Base-by-base conservation (phyloP, 2,888 invertebrate genomes). In the Drosophila bunnanda region DNA sequence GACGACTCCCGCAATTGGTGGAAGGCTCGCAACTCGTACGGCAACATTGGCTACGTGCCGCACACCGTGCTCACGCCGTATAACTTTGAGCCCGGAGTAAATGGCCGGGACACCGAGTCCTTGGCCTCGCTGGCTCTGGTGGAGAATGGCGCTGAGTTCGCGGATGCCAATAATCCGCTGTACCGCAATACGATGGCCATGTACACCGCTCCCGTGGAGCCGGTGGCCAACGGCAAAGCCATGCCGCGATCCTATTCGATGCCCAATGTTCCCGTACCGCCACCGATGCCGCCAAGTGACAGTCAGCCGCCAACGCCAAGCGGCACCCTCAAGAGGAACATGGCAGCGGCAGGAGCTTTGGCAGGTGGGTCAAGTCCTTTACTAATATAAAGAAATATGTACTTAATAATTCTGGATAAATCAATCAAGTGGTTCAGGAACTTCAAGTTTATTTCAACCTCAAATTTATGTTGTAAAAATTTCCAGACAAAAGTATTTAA, bases 1-100 rank as follows among this genome's bases (percentile, higher is more conserved):
- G 99, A 99, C 92, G 98, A 98, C 93, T 96, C 96, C 58, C 95
- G 98, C 84, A 99, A 99, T 93, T 99, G 99, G 99, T 99, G 97
- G 99, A 98, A 97, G 93, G 97, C 96, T 79, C 95, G 96, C 85
- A 98, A 97, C 93, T 95, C 94, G 87, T 95, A 95, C 90, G 98
- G 98, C 71, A 95, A 96, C 93, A 94, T 97, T 77, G 97, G 98
- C 77, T 98, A 98, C 93, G 99, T 99, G 79, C 99, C 99, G 17
- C 97, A 99, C 93, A 99, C 99, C 39, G 99, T 99, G 90, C 96
- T 98, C 32, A 94, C 95, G 17, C 94, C 95, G 13, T 93, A 93
- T 76, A 93, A 93, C 62, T 93, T 92, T 59, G 91, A 91, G 50
- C 46, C 62, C 10, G 78, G 66, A 38, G 70, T 75, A 57, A 79